A percentile compares a stretch with the other conserved stretches of the same genome.
Conservation (phyloP, 2,888 invertebrate species). For the Meiosimyza decipiens region DNA sequence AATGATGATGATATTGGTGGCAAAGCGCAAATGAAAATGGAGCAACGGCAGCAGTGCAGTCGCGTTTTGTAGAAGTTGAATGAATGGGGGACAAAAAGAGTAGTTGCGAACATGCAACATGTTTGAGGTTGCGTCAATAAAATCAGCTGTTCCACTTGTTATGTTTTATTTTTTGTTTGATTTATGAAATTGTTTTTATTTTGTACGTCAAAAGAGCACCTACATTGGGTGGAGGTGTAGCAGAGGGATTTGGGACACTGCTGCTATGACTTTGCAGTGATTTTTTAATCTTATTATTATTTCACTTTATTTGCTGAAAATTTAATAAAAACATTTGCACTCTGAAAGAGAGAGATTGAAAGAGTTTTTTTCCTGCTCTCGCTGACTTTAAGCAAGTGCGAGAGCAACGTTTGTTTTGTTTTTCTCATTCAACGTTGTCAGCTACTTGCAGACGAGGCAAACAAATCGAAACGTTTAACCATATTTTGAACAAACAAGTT, state of each 20-base stretch:
- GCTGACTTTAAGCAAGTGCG: slow-evolving; percentile 22
- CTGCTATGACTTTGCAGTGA: not conserved
- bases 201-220: no score
- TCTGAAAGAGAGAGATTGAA: slow-evolving; percentile 17
- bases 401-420: slow-evolving; percentile 37
- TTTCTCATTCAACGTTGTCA: slow-evolving; percentile 43
- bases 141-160: slow-evolving; percentile 36
- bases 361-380: slow-evolving; percentile 31
- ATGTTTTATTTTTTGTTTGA: not conserved
- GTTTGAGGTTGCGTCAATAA: slow-evolving; percentile 40
- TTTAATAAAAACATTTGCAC: slow-evolving; percentile 36
- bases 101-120: slow-evolving; percentile 40
- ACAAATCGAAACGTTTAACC: slow-evolving; percentile 45
- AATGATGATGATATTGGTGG: not conserved
- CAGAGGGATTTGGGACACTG: not conserved
- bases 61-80: no score
- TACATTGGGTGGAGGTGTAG: not conserved
- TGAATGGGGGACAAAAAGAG: no score
- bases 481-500: slow-evolving; percentile 63
- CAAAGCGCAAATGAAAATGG: no score
- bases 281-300: not conserved
- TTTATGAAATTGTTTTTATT: not conserved
- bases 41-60: no score
- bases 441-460: slow-evolving; percentile 6
- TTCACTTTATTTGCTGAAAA: slow-evolving; percentile 8